These are phyloP conservation scores for Harpagifer antarcticus DNA, from an alignment of 2,797 vertebrate genomes.

Conservation along the genomic window DNA sequence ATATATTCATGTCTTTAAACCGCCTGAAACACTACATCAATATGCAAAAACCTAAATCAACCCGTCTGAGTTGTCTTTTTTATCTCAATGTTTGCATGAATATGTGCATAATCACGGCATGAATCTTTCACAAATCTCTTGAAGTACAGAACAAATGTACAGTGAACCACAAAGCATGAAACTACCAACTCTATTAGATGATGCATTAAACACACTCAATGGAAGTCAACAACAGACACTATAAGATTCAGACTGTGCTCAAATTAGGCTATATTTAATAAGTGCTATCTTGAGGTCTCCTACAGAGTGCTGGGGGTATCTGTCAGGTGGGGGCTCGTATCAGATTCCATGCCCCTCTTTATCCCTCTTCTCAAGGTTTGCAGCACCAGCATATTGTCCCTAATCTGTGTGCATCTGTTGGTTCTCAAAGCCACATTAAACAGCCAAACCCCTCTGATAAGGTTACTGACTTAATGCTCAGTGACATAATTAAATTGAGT, in stretches of 20 bases:
- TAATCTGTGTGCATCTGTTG: constrained; percentile 72
- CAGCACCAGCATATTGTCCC: constrained; percentile 56
- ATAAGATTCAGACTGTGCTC: background rate
- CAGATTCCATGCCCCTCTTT: constrained; percentile 44
- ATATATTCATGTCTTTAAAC: constrained; percentile 29
- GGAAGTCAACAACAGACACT: background rate
- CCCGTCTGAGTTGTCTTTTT: constrained; percentile 2
- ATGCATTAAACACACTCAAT: background rate
- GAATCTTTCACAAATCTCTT: background rate
- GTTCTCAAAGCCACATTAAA: constrained; percentile 63
- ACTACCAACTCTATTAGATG: background rate
- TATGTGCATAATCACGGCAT: constrained; percentile 10
- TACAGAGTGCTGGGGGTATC: constrained; percentile 22
- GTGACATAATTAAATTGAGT: constrained; percentile 76
- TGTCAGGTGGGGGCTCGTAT: constrained; percentile 20
- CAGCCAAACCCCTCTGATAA: constrained; percentile 64
- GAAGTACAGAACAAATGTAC: background rate
- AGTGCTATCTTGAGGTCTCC: constrained; percentile 33
- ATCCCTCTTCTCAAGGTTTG: constrained; percentile 44
- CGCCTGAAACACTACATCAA: constrained; percentile 24
- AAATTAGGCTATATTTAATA: constrained; percentile 37
- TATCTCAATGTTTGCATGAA: constrained; percentile 14
- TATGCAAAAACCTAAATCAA: constrained; percentile 9
- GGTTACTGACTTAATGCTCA: constrained; percentile 70
- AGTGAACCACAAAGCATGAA: background rate